Evolutionary conservation across 1,140 invertebrate genomes (phyloP), one percentile per base, ranked within the genome.

Genomic region (Gryllus bimaculatus): DNA sequence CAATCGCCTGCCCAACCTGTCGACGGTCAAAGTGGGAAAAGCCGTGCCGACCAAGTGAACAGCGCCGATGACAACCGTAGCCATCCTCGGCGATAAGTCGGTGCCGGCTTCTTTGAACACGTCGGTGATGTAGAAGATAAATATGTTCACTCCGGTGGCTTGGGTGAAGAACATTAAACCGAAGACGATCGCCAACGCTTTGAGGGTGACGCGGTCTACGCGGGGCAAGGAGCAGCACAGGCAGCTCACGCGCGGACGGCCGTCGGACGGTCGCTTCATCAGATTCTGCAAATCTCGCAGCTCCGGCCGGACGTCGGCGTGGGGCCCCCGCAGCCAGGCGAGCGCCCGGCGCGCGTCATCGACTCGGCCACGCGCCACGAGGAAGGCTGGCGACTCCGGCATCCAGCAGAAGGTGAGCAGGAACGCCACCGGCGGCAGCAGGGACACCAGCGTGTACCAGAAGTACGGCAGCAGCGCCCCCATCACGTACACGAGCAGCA

Each of bases 341-440:
- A 95, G 83, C 0, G 90, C 89, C 76, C 85, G 85, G 48, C 87
- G 86, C 0, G 94, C 93, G 80, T 91, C 88, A 8, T 89, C 85
- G 15, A 87, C 85, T 47, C 87, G 84, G 4, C 90, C 88, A 21
- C 89, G 89, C 77, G 88, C 89, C 0, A 90, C 86, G 48, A 90
- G 87, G 82, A 90, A 95, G 81, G 94, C 91, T 0, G 94, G 93
- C 12, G 93, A 93, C 85, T 96, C 94, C 0, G 94, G 93, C 87
- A 94, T 91, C 82, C 89, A 91, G 73, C 86, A 86, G 83, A 93
- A 92, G 2, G 88, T 89, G 0, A 91, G 80, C 13, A 92, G 87
- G 80, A 92, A 91, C 5, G 91, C 81, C 0, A 90, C 84, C 0
- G 91, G 88, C 39, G 91, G 84, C 0, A 87, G 82, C 47, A 91